phyloP scores from a whole-genome alignment of 2,797 vertebrate genomes.

The Hephaestus fuliginosus region DNA sequence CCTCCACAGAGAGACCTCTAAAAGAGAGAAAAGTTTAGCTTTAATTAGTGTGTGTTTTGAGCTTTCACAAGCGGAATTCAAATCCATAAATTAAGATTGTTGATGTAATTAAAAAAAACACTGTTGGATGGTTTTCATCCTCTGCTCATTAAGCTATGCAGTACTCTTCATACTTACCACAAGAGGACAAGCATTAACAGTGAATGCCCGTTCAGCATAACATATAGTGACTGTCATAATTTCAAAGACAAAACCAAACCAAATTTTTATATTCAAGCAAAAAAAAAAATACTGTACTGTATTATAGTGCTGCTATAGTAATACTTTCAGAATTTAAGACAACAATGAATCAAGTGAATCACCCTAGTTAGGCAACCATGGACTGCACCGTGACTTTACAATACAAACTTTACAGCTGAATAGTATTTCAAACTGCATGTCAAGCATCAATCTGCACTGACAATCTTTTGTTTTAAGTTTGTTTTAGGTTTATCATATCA shows the following conservation, averaged over 20 bases:
- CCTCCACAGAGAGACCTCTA: slow-evolving; percentile 32
- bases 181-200: slow-evolving; percentile 1
- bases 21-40: slow-evolving; percentile 20
- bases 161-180: background rate
- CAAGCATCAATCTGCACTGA: slow-evolving; percentile 2
- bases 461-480: background rate
- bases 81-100: slow-evolving; percentile 40
- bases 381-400: slow-evolving; percentile 11
- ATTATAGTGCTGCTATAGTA: slow-evolving; percentile 14
- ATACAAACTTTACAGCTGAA: slow-evolving; percentile 18
- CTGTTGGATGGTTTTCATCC: slow-evolving; percentile 27
- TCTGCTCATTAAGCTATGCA: background rate
- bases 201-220: slow-evolving; percentile 10
- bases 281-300: background rate
- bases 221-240: slow-evolving; percentile 23
- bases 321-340: slow-evolving; percentile 14
- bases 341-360: slow-evolving; percentile 3
- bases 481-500: background rate
- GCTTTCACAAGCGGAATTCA: slow-evolving; percentile 42
- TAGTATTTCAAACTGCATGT: slow-evolving; percentile 13
- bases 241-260: slow-evolving; percentile 17
- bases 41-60: slow-evolving; percentile 46
- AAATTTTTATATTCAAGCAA: background rate
- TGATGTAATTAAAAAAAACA: slow-evolving; percentile 37
- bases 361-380: slow-evolving; percentile 5